phyloP scores from a whole-genome alignment of 2,113 vertebrate species.

The Hippocampus abdominalis region DNA sequence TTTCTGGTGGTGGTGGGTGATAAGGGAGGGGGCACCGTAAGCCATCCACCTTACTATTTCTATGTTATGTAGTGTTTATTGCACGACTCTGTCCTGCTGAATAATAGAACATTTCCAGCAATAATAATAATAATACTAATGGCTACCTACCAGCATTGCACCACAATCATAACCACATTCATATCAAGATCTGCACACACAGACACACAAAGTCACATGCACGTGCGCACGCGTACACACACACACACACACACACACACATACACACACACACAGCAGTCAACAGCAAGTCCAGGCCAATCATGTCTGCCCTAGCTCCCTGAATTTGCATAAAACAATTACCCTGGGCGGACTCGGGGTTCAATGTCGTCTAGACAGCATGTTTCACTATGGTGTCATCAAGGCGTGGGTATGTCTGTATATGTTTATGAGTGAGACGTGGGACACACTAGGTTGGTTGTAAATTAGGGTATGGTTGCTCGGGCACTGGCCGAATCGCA shows the following conservation, averaged over 20 bases:
- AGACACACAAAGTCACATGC: too few relatives aligned
- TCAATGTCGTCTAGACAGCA: conserved; percentile 90
- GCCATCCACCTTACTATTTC: conserved; percentile 31
- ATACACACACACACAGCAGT: conserved; percentile 54
- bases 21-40: not conserved
- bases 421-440: conserved; percentile 10
- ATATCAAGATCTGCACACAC: conserved; percentile 30
- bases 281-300: conserved; percentile 67
- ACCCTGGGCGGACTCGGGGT: conserved; percentile 77
- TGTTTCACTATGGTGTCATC: conserved; percentile 81
- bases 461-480: conserved; percentile 87
- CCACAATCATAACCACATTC: conserved; percentile 52
- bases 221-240: too few relatives aligned
- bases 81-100: conserved; percentile 41
- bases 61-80: conserved; percentile 39
- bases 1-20: too few relatives aligned
- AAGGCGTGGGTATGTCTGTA: conserved; percentile 53
- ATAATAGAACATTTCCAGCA: conserved; percentile 65
- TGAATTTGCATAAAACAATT: conserved; percentile 92
- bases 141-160: conserved; percentile 52
- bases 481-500: conserved; percentile 80
- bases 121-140: conserved; percentile 69
- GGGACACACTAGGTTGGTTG: conserved; percentile 83
- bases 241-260: conserved; percentile 28
- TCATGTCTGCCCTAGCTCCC: conserved; percentile 73